These are phyloP conservation scores for Ennomos quercinarius DNA, from an alignment of 2,888 invertebrate genomes.

Conservation along the genomic window DNA sequence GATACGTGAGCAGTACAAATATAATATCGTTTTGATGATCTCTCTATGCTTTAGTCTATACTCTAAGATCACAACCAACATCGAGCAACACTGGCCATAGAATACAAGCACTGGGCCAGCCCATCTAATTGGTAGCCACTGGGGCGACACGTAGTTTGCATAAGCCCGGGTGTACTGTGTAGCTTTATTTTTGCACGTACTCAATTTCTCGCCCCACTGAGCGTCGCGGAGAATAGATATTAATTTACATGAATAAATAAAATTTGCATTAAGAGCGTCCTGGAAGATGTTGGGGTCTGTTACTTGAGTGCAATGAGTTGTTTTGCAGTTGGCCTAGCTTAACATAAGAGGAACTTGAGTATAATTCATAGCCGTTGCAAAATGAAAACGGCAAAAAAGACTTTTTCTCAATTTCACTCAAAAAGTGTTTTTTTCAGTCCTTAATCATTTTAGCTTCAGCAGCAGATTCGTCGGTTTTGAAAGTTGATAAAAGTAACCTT, in stretches of 20 bases:
- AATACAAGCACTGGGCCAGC: constrained; percentile 40
- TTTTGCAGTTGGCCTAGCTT: constrained; percentile 23
- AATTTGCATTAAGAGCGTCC: constrained; percentile 83
- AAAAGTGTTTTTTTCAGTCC: too few species aligned
- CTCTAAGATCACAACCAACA: not conserved
- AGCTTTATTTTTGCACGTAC: constrained; percentile 84
- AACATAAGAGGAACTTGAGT: not conserved
- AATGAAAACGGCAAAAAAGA: too few species aligned
- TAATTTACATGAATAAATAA: constrained; percentile 86
- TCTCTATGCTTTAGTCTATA: too few species aligned
- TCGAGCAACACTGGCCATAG: constrained; percentile 40
- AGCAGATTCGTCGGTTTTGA: too few species aligned
- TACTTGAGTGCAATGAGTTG: constrained; percentile 57
- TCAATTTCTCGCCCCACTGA: constrained; percentile 83
- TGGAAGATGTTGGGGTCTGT: constrained; percentile 63
- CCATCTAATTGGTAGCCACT: constrained; percentile 72
- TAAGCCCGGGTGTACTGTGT: constrained; percentile 60
- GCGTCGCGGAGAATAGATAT: constrained; percentile 81
- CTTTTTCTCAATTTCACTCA: too few species aligned
- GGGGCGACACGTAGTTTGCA: constrained; percentile 64
- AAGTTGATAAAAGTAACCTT: too few species aligned
- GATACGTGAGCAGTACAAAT: too few species aligned
- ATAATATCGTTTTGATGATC: too few species aligned
- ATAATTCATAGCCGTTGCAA: not conserved
- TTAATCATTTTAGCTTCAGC: too few species aligned